Evolutionary conservation across 2,113 vertebrate genomes (phyloP).

Genomic region (Cebus imitator): DNA sequence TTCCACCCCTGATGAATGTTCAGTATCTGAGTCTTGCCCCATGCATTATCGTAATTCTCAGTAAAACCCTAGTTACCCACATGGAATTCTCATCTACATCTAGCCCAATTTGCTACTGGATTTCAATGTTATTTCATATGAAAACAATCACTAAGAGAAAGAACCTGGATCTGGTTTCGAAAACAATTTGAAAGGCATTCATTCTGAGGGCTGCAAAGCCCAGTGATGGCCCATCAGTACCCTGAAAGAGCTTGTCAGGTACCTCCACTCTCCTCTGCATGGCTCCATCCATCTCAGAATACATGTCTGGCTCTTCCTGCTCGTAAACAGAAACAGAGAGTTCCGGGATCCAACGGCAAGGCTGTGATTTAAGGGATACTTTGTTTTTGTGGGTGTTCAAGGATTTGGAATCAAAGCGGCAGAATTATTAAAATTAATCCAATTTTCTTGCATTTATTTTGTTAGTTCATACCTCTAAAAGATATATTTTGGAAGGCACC

Average conservation of each 20-base stretch:
- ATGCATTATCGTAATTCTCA: too few species aligned
- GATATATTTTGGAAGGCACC: constrained; percentile 68
- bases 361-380: not conserved
- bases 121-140: constrained; percentile 44
- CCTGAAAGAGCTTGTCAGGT: not conserved
- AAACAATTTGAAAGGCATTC: constrained; percentile 52
- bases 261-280: not conserved
- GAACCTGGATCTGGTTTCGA: constrained; percentile 1
- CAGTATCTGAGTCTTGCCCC: not conserved
- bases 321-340: not conserved
- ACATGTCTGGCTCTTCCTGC: not conserved
- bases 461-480: constrained; percentile 60
- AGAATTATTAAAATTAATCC: constrained; percentile 75
- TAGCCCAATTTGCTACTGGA: not conserved
- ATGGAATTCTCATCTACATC: not conserved
- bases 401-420: constrained; percentile 60
- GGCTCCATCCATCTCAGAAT: not conserved
- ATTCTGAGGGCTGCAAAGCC: not conserved
- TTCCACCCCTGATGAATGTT: accelerated
- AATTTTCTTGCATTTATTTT: constrained; percentile 78
- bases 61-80: not conserved
- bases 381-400: constrained; percentile 71
- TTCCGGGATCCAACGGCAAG: not conserved
- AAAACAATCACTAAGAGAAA: constrained; percentile 25
- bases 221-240: accelerated